Percentiles rank a stretch among this genome's conserved stretches.
phyloP scores from a whole-genome alignment of 1,140 invertebrate species.

The Batillaria attramentaria region DNA sequence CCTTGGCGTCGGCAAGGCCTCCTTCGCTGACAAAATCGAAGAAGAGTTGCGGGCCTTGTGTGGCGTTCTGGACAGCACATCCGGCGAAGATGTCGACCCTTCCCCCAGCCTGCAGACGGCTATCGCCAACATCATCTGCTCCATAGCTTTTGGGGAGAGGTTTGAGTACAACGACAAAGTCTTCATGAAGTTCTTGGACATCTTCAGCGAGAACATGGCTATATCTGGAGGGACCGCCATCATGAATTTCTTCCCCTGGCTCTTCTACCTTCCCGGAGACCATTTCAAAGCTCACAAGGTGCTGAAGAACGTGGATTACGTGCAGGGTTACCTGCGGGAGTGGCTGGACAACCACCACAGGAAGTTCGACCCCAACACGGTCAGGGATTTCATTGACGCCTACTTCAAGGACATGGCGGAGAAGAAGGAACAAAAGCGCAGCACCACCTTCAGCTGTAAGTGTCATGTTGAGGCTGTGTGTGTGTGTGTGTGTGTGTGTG shows the following conservation, averaged over 20 bases:
- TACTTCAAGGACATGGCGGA: conserved; percentile 48
- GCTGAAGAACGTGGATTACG: conserved; percentile 41
- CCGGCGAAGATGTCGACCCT: conserved; percentile 38
- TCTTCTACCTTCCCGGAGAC: conserved; percentile 48
- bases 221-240: conserved; percentile 41
- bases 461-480: not conserved
- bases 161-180: conserved; percentile 72
- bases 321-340: conserved; percentile 37
- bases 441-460: conserved; percentile 39
- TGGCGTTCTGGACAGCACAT: conserved; percentile 25
- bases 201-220: conserved; percentile 46
- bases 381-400: conserved; percentile 59
- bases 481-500: not conserved
- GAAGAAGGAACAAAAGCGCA: conserved; percentile 24
- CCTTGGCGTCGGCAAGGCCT: conserved; percentile 82
- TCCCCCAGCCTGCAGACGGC: conserved; percentile 43
- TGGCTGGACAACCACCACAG: conserved; percentile 46
- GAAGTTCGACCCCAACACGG: conserved; percentile 46
- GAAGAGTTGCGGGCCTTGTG: conserved; percentile 72
- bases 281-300: conserved; percentile 42
- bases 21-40: conserved; percentile 82
- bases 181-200: conserved; percentile 41
- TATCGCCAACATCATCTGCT: conserved; percentile 84
- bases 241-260: conserved; percentile 50
- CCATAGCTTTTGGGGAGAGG: conserved; percentile 85